Conservation (phyloP, 1,140 invertebrate species). For the Parasteatoda tepidariorum region DNA sequence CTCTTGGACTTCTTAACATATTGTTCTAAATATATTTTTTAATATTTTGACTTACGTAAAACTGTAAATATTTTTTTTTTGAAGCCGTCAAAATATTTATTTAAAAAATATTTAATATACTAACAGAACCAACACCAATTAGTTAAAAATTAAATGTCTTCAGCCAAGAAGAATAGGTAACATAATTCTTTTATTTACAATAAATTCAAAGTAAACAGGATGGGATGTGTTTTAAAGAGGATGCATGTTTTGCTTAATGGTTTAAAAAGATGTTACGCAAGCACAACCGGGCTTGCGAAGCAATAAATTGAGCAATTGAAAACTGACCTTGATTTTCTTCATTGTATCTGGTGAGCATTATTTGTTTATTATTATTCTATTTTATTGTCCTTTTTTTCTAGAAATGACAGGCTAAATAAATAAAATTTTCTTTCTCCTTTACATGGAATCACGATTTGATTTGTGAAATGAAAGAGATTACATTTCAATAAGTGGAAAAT, state of each 20-base stretch:
- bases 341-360: not conserved
- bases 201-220: not conserved
- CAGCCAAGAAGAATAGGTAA: not conserved
- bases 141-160: no score
- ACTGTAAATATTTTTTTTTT: no score
- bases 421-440: not conserved
- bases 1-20: no score
- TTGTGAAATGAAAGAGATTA: no score
- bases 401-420: not conserved
- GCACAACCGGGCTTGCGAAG: not conserved
- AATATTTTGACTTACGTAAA: no score
- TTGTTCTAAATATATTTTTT: no score
- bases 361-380: conserved; percentile 3
- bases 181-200: not conserved
- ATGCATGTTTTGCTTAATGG: not conserved
- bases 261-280: not conserved
- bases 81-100: no score
- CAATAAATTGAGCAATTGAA: not conserved
- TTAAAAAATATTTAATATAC: no score
- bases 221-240: not conserved
- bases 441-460: no score
- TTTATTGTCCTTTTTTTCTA: not conserved
- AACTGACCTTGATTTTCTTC: not conserved
- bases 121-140: no score
- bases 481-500: no score